A percentile compares a stretch with the other conserved stretches of the same genome.
These are phyloP conservation scores for Bucorvus abyssinicus DNA, from an alignment of 2,797 vertebrate species.

Conservation along the genomic window DNA sequence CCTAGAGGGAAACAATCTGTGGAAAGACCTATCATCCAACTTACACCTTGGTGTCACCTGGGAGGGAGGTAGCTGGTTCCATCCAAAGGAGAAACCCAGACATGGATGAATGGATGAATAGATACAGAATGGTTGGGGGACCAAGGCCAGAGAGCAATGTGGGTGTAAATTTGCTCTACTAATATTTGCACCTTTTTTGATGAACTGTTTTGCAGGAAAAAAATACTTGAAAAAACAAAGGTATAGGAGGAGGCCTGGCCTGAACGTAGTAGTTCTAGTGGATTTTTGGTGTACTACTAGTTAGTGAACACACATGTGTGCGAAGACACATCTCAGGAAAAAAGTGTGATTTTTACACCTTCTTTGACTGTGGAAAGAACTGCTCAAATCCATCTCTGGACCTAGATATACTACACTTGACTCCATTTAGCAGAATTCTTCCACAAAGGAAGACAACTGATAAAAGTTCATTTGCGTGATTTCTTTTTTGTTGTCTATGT, in stretches of 20 bases:
- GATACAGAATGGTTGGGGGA: not conserved
- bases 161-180: accelerated
- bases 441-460: not conserved
- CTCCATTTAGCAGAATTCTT: not conserved
- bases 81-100: not conserved
- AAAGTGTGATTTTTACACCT: not conserved
- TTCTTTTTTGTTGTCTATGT: not conserved
- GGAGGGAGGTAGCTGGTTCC: not conserved
- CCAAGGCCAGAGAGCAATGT: not conserved
- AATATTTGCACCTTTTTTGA: not conserved
- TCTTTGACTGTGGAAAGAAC: not conserved
- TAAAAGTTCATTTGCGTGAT: not conserved
- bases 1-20: not conserved
- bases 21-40: not conserved
- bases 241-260: not conserved
- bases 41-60: not conserved
- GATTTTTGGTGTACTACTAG: not conserved
- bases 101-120: not conserved
- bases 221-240: not conserved
- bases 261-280: not conserved
- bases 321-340: not conserved
- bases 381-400: not conserved
- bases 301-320: not conserved
- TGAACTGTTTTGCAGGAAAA: not conserved
- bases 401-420: not conserved